Conservation (phyloP, 2,113 vertebrate species). For the Monarcha castaneiventris region DNA sequence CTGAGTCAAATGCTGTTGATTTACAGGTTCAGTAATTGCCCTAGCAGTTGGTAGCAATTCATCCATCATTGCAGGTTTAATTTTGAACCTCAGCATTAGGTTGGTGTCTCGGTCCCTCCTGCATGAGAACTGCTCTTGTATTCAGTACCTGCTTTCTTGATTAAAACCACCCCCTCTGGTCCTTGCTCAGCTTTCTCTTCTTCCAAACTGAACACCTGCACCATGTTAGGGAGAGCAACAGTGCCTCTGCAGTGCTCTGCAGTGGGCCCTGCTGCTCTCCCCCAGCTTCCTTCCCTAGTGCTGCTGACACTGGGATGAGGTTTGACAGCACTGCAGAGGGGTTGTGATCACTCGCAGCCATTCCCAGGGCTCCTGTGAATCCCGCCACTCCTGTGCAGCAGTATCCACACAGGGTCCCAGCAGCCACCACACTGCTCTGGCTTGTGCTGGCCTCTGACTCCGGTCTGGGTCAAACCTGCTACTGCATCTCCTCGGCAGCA, state of each 20-base stretch:
- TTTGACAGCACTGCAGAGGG: accelerated
- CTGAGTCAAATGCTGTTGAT: neutral
- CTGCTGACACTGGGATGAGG: neutral
- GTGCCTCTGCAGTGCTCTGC: neutral
- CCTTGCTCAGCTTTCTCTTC: neutral
- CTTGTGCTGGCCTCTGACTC: neutral
- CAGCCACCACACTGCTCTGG: neutral
- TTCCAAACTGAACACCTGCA: neutral
- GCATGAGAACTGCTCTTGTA: neutral
- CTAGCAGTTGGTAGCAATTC: neutral
- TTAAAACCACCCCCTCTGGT: neutral
- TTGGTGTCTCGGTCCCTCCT: neutral
- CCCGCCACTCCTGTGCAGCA: neutral
- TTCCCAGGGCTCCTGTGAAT: neutral
- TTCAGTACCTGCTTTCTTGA: neutral
- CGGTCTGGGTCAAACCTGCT: neutral
- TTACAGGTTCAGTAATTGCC: neutral
- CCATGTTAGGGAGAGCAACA: neutral
- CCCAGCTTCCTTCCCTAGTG: neutral
- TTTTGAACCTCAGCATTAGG: neutral
- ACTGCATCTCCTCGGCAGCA: neutral
- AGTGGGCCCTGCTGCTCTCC: neutral
- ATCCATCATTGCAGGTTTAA: neutral
- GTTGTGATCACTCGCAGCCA: accelerated
- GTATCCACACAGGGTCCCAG: neutral